Base-by-base conservation (phyloP, 2,797 vertebrate genomes). In the Pterois miles region DNA sequence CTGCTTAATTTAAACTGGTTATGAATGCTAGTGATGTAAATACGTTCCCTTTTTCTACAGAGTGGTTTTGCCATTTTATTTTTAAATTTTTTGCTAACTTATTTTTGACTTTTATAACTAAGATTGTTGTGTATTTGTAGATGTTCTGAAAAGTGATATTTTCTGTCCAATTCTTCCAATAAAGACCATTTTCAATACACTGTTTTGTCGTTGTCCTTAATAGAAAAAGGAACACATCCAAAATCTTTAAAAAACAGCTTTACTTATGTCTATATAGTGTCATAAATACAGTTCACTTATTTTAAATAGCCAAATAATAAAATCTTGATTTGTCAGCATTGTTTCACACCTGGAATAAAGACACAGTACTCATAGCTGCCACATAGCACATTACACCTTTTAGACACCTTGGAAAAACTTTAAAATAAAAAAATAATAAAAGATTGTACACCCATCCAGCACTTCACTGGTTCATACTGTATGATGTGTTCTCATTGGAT, bases 81-180 rank as follows among this genome's bases (percentile, higher is more conserved):
- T 95, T 94, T 87, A 96, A 95, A n/a, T 96, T 96, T 96, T 96
- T 93, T 93, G 87, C 96, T 99, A 98, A 99, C 92, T 99, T 99
- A 98, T 99, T 99, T 93, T 96, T 94, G 95, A 95, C 93, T 96
- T 97, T 97, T 96, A 96, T 91, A 95, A 97, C 95, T 96, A 96
- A 96, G 90, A 98, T 98, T 96, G 93, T 96, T 96, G 96, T 96
- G 96, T 96, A 94, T 96, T 95, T 95, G 90, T 94, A 95, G 90
- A 94, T 91, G 86, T 92, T 93, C 62, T 74, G 65, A 85, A 91
- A 91, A 81, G 82, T 88, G 67, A 91, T 89, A 88, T 89, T 90
- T 94, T 85, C 86, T 80, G 83, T 88, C 80, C 72, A 84, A 76
- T 88, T 86, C 86, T 86, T 90, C 84, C 83, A 91, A 90, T 91